Evolutionary conservation across 2,888 invertebrate genomes (phyloP).

Genomic region (Portevinia maculata): DNA sequence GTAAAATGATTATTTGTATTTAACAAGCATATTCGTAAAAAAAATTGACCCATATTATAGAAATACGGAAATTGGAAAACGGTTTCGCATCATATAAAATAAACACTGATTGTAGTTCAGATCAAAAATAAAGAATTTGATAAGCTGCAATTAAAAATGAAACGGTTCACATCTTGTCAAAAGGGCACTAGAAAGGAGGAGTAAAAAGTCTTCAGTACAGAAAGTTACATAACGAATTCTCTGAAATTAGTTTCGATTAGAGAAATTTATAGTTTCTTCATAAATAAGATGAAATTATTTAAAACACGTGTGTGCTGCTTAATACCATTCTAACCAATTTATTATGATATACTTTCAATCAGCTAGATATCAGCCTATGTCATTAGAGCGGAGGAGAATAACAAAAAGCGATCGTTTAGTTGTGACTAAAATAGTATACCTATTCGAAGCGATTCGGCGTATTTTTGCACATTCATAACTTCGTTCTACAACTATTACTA

Average conservation of each 20-base stretch:
- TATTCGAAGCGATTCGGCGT: too few relatives aligned
- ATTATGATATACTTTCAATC: too few relatives aligned
- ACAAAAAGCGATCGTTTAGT: too few relatives aligned
- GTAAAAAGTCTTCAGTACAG: background rate
- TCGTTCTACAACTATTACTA: too few relatives aligned
- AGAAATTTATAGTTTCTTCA: too few relatives aligned
- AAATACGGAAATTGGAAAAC: constrained; percentile 52
- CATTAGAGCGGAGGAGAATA: too few relatives aligned
- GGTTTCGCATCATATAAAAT: constrained; percentile 32
- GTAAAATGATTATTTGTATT: constrained; percentile 10
- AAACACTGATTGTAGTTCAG: constrained; percentile 23
- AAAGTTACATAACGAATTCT: background rate
- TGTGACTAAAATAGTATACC: too few relatives aligned
- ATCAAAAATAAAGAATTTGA: background rate
- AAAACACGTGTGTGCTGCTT: too few relatives aligned
- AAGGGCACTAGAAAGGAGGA: constrained; percentile 9
- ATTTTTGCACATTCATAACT: too few relatives aligned
- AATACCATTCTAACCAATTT: too few relatives aligned
- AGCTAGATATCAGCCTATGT: too few relatives aligned
- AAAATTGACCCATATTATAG: background rate
- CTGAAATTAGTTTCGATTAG: background rate
- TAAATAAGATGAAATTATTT: too few relatives aligned
- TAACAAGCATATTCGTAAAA: background rate
- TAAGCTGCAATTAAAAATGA: constrained; percentile 1
- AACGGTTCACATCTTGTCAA: constrained; percentile 5